Percentiles rank a stretch among this genome's conserved stretches.
Evolutionary conservation across 2,888 invertebrate genomes (phyloP).

Genomic region (Halocaridina rubra): DNA sequence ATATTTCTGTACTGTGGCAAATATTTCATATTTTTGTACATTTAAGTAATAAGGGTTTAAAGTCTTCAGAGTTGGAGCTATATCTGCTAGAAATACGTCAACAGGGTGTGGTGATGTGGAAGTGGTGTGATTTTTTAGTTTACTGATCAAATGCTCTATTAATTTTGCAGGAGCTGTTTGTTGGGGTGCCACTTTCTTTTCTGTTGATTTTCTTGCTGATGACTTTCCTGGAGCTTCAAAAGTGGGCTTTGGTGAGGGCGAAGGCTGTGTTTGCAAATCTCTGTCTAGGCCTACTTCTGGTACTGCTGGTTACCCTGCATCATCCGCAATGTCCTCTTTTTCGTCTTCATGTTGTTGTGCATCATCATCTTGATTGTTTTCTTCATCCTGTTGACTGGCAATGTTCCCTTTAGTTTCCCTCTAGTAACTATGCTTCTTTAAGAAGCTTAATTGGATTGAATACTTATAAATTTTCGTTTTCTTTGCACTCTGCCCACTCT

Average conservation of each 20-base stretch:
- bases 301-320: background rate
- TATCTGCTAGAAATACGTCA: constrained; percentile 26
- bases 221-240: constrained; percentile 23
- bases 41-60: constrained; percentile 28
- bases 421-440: constrained; percentile 13
- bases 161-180: constrained; percentile 36
- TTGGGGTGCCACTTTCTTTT: constrained; percentile 24
- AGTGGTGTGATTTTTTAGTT: constrained; percentile 22
- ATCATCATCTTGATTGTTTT: constrained; percentile 23
- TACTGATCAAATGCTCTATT: constrained; percentile 24
- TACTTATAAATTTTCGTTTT: constrained; percentile 25
- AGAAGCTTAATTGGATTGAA: constrained; percentile 37
- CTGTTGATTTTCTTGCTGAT: constrained; percentile 26
- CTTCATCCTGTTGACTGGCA: background rate
- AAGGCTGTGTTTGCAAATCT: constrained; percentile 25
- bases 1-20: constrained; percentile 29
- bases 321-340: background rate
- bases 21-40: constrained; percentile 22
- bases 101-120: constrained; percentile 34
- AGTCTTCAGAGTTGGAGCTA: constrained; percentile 32
- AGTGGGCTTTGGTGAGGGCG: constrained; percentile 29
- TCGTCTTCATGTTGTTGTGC: constrained; percentile 14
- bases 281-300: constrained; percentile 5
- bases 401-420: constrained; percentile 22
- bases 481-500: constrained; percentile 51